A percentile compares a stretch with the other conserved stretches of the same genome.
These are phyloP conservation scores for Pomacea canaliculata DNA, from an alignment of 2,888 invertebrate genomes.

Conservation along the genomic window DNA sequence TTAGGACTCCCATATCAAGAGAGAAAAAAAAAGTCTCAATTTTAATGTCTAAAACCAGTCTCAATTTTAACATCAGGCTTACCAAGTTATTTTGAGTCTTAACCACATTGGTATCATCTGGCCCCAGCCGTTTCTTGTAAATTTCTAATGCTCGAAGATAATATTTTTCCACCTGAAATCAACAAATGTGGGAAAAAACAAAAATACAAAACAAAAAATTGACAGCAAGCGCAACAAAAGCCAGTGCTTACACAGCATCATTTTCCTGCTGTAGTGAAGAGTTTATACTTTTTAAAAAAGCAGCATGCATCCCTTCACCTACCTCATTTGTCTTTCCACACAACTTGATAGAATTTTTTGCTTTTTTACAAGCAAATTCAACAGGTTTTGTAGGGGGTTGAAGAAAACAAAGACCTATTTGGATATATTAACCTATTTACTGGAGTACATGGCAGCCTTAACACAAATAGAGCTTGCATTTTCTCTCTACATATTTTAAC, in stretches of 20 bases:
- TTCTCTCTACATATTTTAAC: too few species aligned
- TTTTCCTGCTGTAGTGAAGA: background rate
- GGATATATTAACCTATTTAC: too few species aligned
- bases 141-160: constrained; percentile 98
- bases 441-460: too few species aligned
- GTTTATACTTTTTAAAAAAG: constrained; percentile 6
- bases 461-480: too few species aligned
- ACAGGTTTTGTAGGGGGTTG: too few species aligned
- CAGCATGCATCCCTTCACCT: background rate
- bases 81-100: constrained; percentile 98
- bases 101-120: constrained; percentile 93
- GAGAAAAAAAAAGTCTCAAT: too few species aligned
- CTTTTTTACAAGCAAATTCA: too few species aligned
- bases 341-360: background rate
- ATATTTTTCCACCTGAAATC: constrained; percentile 75
- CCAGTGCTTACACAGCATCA: too few species aligned
- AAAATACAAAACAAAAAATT: constrained; percentile 34
- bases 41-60: too few species aligned
- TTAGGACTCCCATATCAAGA: too few species aligned
- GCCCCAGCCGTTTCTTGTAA: constrained; percentile 93
- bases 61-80: constrained; percentile 35
- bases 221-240: constrained; percentile 3
- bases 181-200: constrained; percentile 28
- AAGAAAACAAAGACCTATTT: too few species aligned
- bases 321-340: background rate